Evolutionary conservation across 1,140 invertebrate species (phyloP).

Genomic region (Capitella teleta): DNA sequence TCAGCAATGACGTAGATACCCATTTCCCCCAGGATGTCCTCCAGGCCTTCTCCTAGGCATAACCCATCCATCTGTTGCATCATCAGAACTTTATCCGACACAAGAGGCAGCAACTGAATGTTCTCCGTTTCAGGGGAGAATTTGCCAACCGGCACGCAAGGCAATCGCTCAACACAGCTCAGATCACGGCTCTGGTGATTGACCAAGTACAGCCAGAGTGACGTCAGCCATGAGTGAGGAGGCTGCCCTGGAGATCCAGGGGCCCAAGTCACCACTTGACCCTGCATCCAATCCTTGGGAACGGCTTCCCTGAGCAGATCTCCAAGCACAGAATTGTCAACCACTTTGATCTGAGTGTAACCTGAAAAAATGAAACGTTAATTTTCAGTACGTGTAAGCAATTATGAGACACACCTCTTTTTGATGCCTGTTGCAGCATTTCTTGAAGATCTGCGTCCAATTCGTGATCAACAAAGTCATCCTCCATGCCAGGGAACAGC

Average conservation of each 20-base stretch:
- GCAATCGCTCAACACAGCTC: constrained; percentile 5
- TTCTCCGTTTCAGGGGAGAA: not conserved
- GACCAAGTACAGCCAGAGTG: constrained; percentile 9
- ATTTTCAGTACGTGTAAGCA: not conserved
- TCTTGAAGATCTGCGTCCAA: constrained; percentile 8
- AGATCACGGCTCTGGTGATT: constrained; percentile 1
- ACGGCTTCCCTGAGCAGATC: constrained; percentile 8
- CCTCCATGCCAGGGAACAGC: constrained; percentile 8
- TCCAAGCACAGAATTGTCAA: not conserved
- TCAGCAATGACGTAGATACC: constrained; percentile 11
- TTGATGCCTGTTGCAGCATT: constrained; percentile 2
- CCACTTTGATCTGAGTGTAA: constrained; percentile 7
- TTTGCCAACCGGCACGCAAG: constrained; percentile 2
- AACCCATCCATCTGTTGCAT: constrained; percentile 1
- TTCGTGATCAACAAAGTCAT: constrained; percentile 10
- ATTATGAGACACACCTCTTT: constrained; percentile 4
- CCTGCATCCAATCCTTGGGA: constrained; percentile 7
- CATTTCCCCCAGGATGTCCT: not conserved
- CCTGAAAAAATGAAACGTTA: constrained; percentile 7
- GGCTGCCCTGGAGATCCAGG: constrained; percentile 6
- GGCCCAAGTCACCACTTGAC: constrained; percentile 8
- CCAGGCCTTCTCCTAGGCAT: not conserved
- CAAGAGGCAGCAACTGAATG: not conserved
- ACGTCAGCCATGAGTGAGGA: constrained; percentile 8
- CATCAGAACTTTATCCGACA: not conserved